Evolutionary conservation across 2,797 vertebrate genomes (phyloP).

Genomic region (Podargus strigoides): DNA sequence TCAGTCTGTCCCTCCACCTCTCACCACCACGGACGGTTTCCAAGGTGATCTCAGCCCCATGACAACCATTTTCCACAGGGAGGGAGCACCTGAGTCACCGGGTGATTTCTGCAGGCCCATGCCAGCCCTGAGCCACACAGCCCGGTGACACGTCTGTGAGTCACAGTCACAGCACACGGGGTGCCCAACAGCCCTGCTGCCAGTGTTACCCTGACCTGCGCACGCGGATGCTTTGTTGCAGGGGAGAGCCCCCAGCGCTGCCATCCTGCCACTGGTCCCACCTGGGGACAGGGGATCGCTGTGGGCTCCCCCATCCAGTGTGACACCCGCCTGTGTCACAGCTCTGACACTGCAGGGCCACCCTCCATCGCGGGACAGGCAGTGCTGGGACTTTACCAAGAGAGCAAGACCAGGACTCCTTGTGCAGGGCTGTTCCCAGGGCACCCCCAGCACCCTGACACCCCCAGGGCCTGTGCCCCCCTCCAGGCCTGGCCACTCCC

Average conservation of each 20-base stretch:
- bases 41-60: neutral
- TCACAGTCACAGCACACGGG: neutral
- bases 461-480: neutral
- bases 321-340: accelerated
- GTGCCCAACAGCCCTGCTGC: neutral
- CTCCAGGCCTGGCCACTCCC: neutral
- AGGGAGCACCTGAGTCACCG: neutral
- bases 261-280: neutral
- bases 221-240: accelerated
- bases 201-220: accelerated
- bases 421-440: accelerated
- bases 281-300: neutral
- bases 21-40: accelerated
- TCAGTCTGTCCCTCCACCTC: neutral
- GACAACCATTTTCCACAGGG: accelerated
- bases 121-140: neutral
- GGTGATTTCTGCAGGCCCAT: neutral
- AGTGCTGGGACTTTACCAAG: accelerated
- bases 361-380: accelerated
- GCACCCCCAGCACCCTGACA: too few relatives aligned
- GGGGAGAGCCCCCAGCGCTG: accelerated
- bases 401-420: neutral
- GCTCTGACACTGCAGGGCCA: accelerated
- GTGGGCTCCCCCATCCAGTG: accelerated
- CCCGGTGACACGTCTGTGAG: accelerated